Conservation (phyloP, 2,113 vertebrate species). For the Psettodes erumei region DNA sequence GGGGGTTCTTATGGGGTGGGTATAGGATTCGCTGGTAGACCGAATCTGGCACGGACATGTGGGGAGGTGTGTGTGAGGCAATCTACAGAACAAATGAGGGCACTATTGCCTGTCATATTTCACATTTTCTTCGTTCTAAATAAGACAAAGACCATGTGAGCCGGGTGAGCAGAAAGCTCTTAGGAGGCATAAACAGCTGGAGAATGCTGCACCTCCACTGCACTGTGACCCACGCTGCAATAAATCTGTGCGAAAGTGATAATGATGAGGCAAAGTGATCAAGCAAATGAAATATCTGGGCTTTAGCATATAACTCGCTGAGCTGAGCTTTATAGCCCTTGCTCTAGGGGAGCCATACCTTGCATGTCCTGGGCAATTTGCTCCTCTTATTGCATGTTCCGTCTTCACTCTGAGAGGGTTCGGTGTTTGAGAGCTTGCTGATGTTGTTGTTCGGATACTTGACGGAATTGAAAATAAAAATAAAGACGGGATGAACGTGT, state of each 20-base stretch:
- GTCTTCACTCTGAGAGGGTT: conserved; percentile 52
- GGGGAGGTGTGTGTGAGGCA: conserved; percentile 76
- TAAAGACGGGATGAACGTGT: conserved; percentile 27
- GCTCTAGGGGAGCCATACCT: conserved; percentile 68
- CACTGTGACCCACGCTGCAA: conserved; percentile 74
- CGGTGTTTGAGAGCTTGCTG: conserved; percentile 47
- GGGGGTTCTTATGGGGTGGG: not conserved
- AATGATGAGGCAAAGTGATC: conserved; percentile 83
- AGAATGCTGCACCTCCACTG: conserved; percentile 71
- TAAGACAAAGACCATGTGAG: conserved; percentile 77
- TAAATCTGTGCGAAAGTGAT: conserved; percentile 81
- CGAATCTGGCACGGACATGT: conserved; percentile 77
- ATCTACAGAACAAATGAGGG: conserved; percentile 79
- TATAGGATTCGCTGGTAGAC: conserved; percentile 69
- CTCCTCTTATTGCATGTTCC: conserved; percentile 69
- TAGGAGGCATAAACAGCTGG: conserved; percentile 81
- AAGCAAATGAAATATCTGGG: conserved; percentile 83
- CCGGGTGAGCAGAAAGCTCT: conserved; percentile 75
- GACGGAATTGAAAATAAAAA: not conserved
- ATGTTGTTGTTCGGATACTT: conserved; percentile 43
- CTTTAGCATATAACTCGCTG: conserved; percentile 76
- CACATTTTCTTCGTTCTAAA: conserved; percentile 77
- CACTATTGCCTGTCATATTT: conserved; percentile 78
- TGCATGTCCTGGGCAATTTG: conserved; percentile 77
- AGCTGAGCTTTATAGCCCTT: conserved; percentile 78